These are phyloP conservation scores for Sitodiplosis mosellana DNA, from an alignment of 1,140 invertebrate species.

Conservation along the genomic window DNA sequence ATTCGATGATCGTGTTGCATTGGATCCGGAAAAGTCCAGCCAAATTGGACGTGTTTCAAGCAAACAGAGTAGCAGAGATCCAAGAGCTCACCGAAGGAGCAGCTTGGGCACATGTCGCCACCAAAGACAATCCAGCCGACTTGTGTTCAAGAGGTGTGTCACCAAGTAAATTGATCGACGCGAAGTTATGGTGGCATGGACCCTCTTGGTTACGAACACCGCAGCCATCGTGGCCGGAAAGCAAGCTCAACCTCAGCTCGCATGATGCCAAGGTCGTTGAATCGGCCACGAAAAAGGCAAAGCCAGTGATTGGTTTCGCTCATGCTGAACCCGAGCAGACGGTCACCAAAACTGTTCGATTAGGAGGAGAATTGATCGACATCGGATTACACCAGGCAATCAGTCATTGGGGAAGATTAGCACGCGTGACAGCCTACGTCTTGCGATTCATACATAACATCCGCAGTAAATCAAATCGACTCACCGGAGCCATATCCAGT, in stretches of 20 bases:
- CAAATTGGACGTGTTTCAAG: slow-evolving; percentile 20
- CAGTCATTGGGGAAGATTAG: no score
- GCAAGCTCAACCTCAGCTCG: neutral
- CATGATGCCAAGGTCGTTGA: no score
- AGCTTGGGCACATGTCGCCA: slow-evolving; percentile 15
- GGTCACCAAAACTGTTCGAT: no score
- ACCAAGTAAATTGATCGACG: slow-evolving; percentile 2
- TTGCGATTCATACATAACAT: no score
- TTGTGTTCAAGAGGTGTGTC: slow-evolving; percentile 6
- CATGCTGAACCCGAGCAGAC: no score
- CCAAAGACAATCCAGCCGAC: slow-evolving; percentile 16
- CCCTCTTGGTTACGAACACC: neutral
- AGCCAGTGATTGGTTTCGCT: no score
- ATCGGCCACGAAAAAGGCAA: no score
- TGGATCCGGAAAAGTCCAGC: slow-evolving; percentile 15
- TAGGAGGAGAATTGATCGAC: no score
- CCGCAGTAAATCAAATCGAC: no score
- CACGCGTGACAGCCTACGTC: no score
- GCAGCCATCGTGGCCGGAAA: neutral
- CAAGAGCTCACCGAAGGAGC: slow-evolving; percentile 1
- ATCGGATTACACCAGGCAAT: no score
- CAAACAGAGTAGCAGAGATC: slow-evolving; percentile 21
- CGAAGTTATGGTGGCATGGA: slow-evolving; percentile 7
- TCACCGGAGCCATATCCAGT: no score
- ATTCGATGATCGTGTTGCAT: slow-evolving; percentile 63